Conservation (phyloP, 23 tunicate species). For the Clavelina lepadiformis region DNA sequence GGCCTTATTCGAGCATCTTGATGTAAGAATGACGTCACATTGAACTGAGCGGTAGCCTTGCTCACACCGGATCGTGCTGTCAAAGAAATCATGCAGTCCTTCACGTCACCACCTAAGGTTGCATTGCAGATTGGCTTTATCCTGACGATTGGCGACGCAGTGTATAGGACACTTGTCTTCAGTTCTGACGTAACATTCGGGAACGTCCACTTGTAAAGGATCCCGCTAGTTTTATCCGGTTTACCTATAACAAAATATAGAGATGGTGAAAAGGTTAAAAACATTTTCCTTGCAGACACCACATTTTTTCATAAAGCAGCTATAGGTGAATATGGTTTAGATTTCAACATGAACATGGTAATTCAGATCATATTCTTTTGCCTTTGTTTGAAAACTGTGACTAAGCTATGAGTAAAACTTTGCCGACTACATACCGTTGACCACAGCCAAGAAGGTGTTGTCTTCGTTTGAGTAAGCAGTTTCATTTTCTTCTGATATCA, state of each 20-base stretch:
- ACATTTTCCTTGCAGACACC: no score
- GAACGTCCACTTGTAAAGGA: conserved; percentile 30
- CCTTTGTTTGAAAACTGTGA: not conserved
- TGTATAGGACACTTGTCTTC: not conserved
- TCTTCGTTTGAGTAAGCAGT: not conserved
- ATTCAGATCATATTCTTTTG: not conserved
- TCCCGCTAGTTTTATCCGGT: conserved; percentile 3
- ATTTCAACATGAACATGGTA: no score
- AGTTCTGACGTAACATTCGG: conserved; percentile 5
- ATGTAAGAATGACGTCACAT: conserved; percentile 2
- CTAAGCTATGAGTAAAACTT: no score
- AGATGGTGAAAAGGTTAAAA: no score
- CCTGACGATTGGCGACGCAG: conserved; percentile 16
- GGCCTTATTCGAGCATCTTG: no score
- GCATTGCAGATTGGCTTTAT: conserved; percentile 21
- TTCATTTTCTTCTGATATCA: no score
- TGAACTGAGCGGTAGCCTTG: not conserved
- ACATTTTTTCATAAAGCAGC: no score
- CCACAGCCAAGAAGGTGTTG: not conserved
- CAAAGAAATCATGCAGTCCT: not conserved
- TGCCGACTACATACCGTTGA: conserved; percentile 1
- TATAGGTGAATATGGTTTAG: no score
- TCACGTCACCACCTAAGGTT: not conserved
- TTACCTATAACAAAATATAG: conserved; percentile 4
- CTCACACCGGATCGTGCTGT: conserved; percentile 16